Evolutionary conservation across 2,797 vertebrate species (phyloP).

Genomic region (Phoebastria nigripes): DNA sequence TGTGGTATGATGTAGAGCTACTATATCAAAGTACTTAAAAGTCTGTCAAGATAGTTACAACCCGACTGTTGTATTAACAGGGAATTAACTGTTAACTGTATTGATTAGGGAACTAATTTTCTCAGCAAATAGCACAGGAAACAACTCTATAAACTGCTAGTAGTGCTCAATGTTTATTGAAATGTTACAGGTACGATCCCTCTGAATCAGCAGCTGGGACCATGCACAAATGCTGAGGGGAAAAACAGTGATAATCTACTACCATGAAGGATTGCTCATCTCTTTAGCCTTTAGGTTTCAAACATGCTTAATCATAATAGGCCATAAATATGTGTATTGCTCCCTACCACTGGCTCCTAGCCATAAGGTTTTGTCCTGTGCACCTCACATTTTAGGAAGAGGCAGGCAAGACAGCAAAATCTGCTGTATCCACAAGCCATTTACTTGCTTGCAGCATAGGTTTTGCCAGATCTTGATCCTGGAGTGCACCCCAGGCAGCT

Average conservation of each 20-base stretch:
- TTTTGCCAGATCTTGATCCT: neutral
- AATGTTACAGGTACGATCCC: neutral
- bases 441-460: neutral
- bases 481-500: neutral
- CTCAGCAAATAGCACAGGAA: neutral
- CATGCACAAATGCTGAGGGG: neutral
- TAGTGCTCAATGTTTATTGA: neutral
- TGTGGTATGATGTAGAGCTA: neutral
- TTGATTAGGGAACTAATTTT: neutral
- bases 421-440: neutral
- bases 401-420: neutral
- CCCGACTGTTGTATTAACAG: neutral
- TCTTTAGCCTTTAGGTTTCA: neutral
- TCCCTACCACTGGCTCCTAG: neutral
- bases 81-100: neutral
- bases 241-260: neutral
- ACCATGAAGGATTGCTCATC: neutral
- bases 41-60: neutral
- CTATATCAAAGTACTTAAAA: neutral
- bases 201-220: neutral
- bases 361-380: neutral
- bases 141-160: neutral
- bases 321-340: neutral
- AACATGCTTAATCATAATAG: neutral
- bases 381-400: neutral